These are phyloP conservation scores for Parambassis ranga DNA, from an alignment of 2,797 vertebrate genomes.

Conservation along the genomic window DNA sequence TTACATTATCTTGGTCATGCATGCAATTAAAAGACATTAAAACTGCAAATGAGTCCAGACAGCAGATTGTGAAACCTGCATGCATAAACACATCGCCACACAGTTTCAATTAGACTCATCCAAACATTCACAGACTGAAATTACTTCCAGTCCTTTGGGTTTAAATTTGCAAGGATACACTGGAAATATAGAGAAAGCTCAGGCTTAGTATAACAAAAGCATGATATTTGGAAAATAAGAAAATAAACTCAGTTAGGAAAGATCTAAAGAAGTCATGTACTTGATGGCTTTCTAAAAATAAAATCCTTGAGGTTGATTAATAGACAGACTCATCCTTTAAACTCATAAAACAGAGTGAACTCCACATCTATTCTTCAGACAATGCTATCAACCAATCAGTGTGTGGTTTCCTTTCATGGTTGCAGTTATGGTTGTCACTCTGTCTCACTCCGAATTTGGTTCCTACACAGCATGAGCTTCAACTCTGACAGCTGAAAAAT, in stretches of 20 bases:
- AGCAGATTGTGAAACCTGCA: constrained; percentile 41
- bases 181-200: constrained; percentile 18
- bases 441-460: constrained; percentile 35
- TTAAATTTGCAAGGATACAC: constrained; percentile 14
- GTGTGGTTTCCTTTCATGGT: constrained; percentile 18
- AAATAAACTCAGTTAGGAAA: not conserved
- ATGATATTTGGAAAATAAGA: not conserved
- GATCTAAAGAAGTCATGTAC: not conserved
- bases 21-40: constrained; percentile 60
- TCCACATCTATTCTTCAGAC: constrained; percentile 6
- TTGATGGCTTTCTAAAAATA: not conserved
- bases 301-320: no score
- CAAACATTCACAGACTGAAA: constrained; percentile 47
- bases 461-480: constrained; percentile 17
- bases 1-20: constrained; percentile 43
- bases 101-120: constrained; percentile 53
- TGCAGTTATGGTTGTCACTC: constrained; percentile 34
- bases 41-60: constrained; percentile 60
- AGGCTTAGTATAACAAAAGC: not conserved
- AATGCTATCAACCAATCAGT: constrained; percentile 14
- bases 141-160: constrained; percentile 47
- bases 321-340: not conserved
- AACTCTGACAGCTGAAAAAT: constrained; percentile 51
- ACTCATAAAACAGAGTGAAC: not conserved
- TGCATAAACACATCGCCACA: constrained; percentile 31